Base-by-base conservation (phyloP, 2,797 vertebrate species). In the Coccyzus lansbergi region DNA sequence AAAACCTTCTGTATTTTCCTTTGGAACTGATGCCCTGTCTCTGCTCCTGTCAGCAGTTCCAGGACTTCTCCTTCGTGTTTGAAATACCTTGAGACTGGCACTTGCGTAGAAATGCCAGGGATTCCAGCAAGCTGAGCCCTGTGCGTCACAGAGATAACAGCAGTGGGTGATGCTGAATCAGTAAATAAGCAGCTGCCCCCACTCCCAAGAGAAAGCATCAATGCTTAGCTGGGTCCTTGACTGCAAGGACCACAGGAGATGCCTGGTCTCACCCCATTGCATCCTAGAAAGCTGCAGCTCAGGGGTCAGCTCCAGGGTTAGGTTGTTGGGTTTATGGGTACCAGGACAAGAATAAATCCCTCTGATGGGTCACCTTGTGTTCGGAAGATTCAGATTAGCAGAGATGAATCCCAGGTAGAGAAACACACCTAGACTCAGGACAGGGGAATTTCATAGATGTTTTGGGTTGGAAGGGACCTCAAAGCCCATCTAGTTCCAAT, bases 361-460 rank as follows among this genome's bases (percentile, higher is more conserved):
- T 16, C 10, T 2, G 7, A 25, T 4, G 10, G 46, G 25, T 28
- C 28, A 17, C 13, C 29, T 38, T 4, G 9, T 22, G 31, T 26
- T 64, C 18, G 18, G 12, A 1, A 0, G 1, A 67, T 24, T 75
- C 8, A 25, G 1, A 31, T 7, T 2, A 63, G 31, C 4, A 26
- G 12, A 44, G 36, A 15, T 15, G 29, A 11, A 58, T 6, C 16
- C 55, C 55, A 4, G 14, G 17, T 49, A 34, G n/a, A 12, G 60
- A 46, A 55, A 40, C 9, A 2, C 0, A 0, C 8, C 7, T 9
- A 31, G 42, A 4, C 4, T 14, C 15, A 3, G 12, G 20, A 59
- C 11, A 65, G 11, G 14, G 2, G 3, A 15, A 2, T 15, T 75
- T 46, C 46, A 46, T 46, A 21, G 46, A 46, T 46, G 46, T 19